phyloP scores from a whole-genome alignment of 2,888 invertebrate species.

The Acleris emargana region DNA sequence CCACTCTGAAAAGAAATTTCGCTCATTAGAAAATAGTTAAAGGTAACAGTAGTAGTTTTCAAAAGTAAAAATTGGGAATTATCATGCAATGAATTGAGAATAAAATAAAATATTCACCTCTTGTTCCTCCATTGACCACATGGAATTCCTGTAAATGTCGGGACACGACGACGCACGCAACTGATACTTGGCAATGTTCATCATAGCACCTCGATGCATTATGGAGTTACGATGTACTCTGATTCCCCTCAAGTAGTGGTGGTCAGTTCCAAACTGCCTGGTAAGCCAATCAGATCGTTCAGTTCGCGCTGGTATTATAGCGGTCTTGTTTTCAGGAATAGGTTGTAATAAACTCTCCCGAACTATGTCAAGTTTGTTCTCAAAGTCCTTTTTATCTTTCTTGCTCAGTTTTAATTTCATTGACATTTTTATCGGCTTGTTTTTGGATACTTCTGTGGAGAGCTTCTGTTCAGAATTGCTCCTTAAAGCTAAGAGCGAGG shows the following conservation, averaged over 20 bases:
- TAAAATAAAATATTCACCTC: conserved; percentile 78
- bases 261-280: conserved; percentile 83
- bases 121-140: conserved; percentile 91
- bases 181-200: conserved; percentile 92
- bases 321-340: conserved; percentile 73
- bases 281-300: conserved; percentile 71
- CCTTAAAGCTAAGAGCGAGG: conserved; percentile 85
- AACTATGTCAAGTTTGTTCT: conserved; percentile 69
- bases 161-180: conserved; percentile 96
- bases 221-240: conserved; percentile 91
- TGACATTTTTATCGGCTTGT: conserved; percentile 85
- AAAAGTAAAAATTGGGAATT: too few relatives aligned
- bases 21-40: background rate
- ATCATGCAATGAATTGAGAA: background rate
- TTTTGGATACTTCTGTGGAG: conserved; percentile 60
- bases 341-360: conserved; percentile 72
- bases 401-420: conserved; percentile 82
- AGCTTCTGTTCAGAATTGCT: conserved; percentile 86
- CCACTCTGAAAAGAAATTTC: conserved; percentile 76
- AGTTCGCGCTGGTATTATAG: conserved; percentile 55
- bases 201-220: conserved; percentile 93
- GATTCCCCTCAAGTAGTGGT: conserved; percentile 88
- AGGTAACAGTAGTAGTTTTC: background rate
- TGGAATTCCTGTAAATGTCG: conserved; percentile 93
- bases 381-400: conserved; percentile 69